Conservation (phyloP, 2,888 invertebrate genomes). For the Strigamia crassipes region DNA sequence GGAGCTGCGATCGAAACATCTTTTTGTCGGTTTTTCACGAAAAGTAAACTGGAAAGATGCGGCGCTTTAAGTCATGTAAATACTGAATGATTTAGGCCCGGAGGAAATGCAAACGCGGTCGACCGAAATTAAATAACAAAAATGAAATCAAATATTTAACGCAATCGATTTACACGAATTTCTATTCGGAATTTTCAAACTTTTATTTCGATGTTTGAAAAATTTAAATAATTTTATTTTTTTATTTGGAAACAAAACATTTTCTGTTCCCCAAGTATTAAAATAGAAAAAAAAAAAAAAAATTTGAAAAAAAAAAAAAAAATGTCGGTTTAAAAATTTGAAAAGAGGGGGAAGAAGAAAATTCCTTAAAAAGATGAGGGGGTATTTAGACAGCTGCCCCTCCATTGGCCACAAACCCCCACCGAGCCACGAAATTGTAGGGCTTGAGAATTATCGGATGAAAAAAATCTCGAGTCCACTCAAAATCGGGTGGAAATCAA, state of each 20-base stretch:
- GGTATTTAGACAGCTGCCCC: constrained; percentile 42
- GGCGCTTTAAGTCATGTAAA: constrained; percentile 2
- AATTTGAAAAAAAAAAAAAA: neutral
- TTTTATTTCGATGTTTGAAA: neutral
- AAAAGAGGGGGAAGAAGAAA: neutral
- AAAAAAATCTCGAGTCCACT: constrained; percentile 28
- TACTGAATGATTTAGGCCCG: constrained; percentile 12
- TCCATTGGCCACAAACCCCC: neutral
- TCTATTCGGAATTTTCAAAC: neutral
- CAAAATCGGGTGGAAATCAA: neutral
- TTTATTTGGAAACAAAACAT: neutral
- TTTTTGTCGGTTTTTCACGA: constrained; percentile 16
- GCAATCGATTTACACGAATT: neutral
- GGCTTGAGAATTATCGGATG: constrained; percentile 22
- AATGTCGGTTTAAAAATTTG: neutral
- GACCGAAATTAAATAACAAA: constrained; percentile 17
- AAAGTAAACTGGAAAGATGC: neutral
- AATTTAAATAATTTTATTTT: neutral
- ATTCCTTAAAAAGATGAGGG: neutral
- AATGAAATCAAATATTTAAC: constrained; percentile 10
- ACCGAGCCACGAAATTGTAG: constrained; percentile 2
- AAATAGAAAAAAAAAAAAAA: neutral
- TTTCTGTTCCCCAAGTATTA: neutral
- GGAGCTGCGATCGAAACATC: neutral
- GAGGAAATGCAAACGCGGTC: constrained; percentile 23